Evolutionary conservation across 2,113 vertebrate species (phyloP).

Genomic region (Aplodontia rufa): DNA sequence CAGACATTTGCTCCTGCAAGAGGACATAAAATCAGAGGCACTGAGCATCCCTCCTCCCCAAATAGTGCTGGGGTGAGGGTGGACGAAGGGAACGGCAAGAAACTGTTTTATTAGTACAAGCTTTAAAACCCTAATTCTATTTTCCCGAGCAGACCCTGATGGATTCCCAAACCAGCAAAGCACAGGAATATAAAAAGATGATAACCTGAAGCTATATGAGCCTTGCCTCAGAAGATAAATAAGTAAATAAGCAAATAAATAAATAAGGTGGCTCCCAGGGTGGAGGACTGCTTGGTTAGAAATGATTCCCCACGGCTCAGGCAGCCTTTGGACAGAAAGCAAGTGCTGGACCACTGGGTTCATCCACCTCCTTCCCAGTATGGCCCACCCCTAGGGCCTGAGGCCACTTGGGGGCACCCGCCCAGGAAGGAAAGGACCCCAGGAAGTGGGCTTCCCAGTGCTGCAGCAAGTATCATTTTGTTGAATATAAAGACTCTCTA

Average conservation of each 20-base stretch:
- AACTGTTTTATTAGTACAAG: conserved; percentile 34
- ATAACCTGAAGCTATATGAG: conserved; percentile 58
- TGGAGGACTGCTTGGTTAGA: conserved; percentile 36
- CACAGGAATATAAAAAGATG: conserved; percentile 41
- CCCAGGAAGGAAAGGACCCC: rapidly evolving
- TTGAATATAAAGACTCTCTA: background rate
- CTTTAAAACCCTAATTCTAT: conserved; percentile 1
- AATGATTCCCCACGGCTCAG: conserved; percentile 43
- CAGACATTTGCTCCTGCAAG: conserved; percentile 75
- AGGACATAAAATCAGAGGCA: conserved; percentile 49
- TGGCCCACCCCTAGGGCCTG: too few species aligned
- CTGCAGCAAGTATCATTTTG: background rate
- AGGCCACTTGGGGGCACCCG: background rate
- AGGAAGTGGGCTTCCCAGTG: background rate
- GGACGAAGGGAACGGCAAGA: background rate
- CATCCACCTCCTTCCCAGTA: background rate
- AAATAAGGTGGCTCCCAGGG: background rate
- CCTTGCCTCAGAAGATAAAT: conserved; percentile 20
- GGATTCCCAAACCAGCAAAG: conserved; percentile 51
- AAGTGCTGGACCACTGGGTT: background rate
- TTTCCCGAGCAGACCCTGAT: conserved; percentile 40
- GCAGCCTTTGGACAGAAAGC: conserved; percentile 2
- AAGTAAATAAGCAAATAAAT: background rate
- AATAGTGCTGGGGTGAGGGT: background rate
- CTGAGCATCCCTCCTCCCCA: conserved; percentile 61